These are phyloP conservation scores for Creontiades dilutus DNA, from an alignment of 2,888 invertebrate species.

Conservation along the genomic window DNA sequence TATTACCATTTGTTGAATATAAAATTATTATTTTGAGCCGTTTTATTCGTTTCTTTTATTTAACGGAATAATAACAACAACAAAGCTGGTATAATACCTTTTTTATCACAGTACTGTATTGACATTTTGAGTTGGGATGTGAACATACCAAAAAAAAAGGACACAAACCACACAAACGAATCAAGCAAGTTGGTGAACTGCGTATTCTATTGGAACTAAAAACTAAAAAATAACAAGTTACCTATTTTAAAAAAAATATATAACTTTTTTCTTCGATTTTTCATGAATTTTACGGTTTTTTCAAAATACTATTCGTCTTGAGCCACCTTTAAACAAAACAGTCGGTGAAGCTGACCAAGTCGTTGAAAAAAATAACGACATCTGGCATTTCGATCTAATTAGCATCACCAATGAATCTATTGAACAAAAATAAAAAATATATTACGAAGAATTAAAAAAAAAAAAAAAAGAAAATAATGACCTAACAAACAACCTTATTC, in stretches of 20 bases:
- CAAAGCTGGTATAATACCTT: constrained; percentile 29
- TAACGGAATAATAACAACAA: background rate
- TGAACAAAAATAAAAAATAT: background rate
- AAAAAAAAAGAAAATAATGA: constrained; percentile 58
- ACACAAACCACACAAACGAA: constrained; percentile 31
- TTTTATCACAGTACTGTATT: constrained; percentile 35
- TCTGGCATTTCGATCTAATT: constrained; percentile 37
- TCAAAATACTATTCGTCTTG: constrained; percentile 18
- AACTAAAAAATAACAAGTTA: background rate
- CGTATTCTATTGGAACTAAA: background rate
- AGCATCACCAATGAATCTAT: constrained; percentile 35
- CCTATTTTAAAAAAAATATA: constrained; percentile 20
- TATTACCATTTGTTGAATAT: constrained; percentile 69
- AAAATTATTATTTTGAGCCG: constrained; percentile 63
- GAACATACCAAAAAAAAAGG: background rate
- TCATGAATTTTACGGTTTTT: constrained; percentile 2
- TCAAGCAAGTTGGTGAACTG: constrained; percentile 27
- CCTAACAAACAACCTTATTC: constrained; percentile 72
- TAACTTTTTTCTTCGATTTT: constrained; percentile 24
- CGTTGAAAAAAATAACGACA: background rate
- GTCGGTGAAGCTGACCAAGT: constrained; percentile 25
- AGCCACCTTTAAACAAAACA: constrained; percentile 11
- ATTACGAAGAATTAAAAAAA: constrained; percentile 24
- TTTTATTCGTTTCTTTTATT: constrained; percentile 55
- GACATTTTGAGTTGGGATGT: constrained; percentile 37